phyloP scores from a whole-genome alignment of 1,140 invertebrate genomes.

The Nomia melanderi region DNA sequence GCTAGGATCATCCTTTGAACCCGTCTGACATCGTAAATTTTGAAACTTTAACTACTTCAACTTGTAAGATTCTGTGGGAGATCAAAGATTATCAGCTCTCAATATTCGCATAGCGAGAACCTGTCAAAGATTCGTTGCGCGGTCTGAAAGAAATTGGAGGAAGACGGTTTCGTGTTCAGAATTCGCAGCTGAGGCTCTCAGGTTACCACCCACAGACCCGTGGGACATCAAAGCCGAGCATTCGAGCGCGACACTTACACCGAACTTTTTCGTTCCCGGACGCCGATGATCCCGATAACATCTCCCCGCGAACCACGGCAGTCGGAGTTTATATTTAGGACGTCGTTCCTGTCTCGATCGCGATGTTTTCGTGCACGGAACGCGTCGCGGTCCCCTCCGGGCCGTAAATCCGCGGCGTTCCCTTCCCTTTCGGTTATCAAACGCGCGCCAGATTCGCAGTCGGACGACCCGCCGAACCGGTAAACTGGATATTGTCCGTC shows the following conservation, averaged over 20 bases:
- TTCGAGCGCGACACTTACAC: slow-evolving; percentile 13
- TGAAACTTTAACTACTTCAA: too few relatives aligned
- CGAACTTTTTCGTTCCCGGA: slow-evolving; percentile 15
- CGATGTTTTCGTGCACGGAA: slow-evolving; percentile 37
- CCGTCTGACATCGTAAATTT: too few relatives aligned
- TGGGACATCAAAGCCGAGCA: slow-evolving; percentile 32
- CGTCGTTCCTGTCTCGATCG: slow-evolving; percentile 33
- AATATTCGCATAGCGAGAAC: not conserved
- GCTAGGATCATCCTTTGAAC: not conserved
- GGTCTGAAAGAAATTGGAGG: not conserved
- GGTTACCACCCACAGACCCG: slow-evolving; percentile 32
- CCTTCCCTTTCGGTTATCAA: slow-evolving; percentile 23
- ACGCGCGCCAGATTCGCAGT: slow-evolving; percentile 21
- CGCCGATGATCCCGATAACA: slow-evolving; percentile 48
- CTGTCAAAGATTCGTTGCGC: not conserved
- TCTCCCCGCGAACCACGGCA: slow-evolving; percentile 14
- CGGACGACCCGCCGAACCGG: not conserved
- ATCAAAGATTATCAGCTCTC: too few relatives aligned
- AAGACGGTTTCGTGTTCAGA: not conserved
- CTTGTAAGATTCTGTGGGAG: too few relatives aligned
- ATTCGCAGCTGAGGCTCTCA: slow-evolving; percentile 1
- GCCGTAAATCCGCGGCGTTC: slow-evolving; percentile 36
- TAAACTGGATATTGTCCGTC: slow-evolving; percentile 21
- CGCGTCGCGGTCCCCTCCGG: slow-evolving; percentile 9
- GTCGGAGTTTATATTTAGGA: slow-evolving; percentile 53